Evolutionary conservation across 2,888 invertebrate genomes (phyloP), one percentile per base, ranked within the genome.

Genomic region (Dicycla oo): DNA sequence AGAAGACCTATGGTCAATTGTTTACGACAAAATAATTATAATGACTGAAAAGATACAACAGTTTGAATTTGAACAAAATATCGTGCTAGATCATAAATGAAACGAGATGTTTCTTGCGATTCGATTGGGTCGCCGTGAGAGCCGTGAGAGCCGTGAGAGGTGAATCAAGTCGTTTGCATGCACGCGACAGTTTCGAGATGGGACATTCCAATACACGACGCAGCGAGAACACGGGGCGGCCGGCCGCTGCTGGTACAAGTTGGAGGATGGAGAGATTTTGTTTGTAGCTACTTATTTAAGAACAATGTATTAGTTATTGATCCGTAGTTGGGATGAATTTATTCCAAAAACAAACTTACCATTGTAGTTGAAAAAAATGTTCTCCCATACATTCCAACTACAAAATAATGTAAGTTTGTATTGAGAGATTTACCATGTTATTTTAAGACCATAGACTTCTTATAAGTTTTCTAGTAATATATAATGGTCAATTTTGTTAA

Each of bases 131-230:
- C 56, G 34, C 8, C 34, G 30, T 30, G 4, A 30, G 30, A 30
- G 6, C 6, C 34, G 38, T 38, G 38, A 38, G 38, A 8, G 30
- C 34, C 26, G 34, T 45, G 74, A 64, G 85, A 80, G 79, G 76
- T 81, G 86, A 88, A 87, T 82, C 85, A 81, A 81, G 86, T 87
- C 86, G 87, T 87, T 88, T 87, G 78, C 86, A 88, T 88, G 87
- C 84, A 70, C 54, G 65, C 78, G 86, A 85, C 82, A 80, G 78
- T 73, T 80, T 63, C 82, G 56, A 79, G 80, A 81, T 81, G 82
- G 70, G 80, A 82, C 86, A 78, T 83, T 82, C 84, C 79, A 77
- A 81, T 82, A 87, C 83, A 82, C 76, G 78, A 73, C 69, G 74
- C 51, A 43, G 45, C 51, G 40, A 13, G 68, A 67, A 69, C 47